Conservation (phyloP, 2,113 vertebrate species). For the Phaethornis superciliosus region DNA sequence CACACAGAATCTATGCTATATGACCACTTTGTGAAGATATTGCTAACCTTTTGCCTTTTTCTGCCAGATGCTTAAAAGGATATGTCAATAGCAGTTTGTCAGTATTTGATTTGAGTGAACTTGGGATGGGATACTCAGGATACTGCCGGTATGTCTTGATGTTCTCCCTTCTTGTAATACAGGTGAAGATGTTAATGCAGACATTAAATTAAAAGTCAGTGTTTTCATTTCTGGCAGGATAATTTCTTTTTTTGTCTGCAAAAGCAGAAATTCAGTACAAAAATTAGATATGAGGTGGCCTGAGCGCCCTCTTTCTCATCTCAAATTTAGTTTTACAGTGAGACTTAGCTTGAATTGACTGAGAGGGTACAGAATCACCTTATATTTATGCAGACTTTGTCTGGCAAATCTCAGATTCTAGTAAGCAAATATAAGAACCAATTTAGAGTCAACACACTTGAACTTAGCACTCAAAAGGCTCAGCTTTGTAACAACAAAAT, state of each 20-base stretch:
- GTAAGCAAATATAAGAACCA: neutral
- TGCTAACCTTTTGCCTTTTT: neutral
- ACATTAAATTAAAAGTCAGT: neutral
- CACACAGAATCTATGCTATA: neutral
- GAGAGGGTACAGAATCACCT: neutral
- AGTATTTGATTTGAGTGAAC: slow-evolving; percentile 89
- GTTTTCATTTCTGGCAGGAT: neutral
- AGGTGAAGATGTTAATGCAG: neutral
- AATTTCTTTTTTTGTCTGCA: neutral
- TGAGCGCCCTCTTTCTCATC: neutral
- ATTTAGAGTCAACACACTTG: neutral
- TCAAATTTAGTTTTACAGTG: neutral
- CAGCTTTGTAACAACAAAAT: neutral
- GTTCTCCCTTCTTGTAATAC: neutral
- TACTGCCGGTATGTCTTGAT: slow-evolving; percentile 83
- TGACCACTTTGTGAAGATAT: neutral
- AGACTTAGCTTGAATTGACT: neutral
- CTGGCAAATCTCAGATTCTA: neutral
- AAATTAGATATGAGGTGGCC: neutral
- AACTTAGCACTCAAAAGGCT: neutral
- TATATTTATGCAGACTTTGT: neutral
- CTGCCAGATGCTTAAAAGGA: slow-evolving; percentile 88
- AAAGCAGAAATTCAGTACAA: neutral
- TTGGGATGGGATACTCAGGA: slow-evolving; percentile 80
- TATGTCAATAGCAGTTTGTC: slow-evolving; percentile 97